Conservation (phyloP, 2,113 vertebrate species). For the Caranx ignobilis region DNA sequence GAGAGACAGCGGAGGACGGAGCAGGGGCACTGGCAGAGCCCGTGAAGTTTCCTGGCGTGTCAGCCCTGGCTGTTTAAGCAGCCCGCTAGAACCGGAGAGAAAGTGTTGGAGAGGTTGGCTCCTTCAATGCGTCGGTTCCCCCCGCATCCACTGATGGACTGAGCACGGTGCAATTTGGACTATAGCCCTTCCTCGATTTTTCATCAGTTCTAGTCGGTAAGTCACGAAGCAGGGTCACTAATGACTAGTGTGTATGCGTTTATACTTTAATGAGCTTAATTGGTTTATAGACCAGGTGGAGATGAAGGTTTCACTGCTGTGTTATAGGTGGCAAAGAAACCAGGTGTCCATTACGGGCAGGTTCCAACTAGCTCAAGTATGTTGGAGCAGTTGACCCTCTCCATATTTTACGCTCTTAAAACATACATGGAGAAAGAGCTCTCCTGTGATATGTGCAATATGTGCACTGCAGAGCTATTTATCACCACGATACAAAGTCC, state of each 20-base stretch:
- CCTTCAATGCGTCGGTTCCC: constrained; percentile 38
- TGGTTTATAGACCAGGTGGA: background rate
- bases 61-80: background rate
- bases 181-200: constrained; percentile 28
- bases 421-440: background rate
- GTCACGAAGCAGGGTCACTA: constrained; percentile 12
- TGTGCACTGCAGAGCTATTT: background rate
- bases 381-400: background rate
- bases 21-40: constrained; percentile 2
- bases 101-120: constrained; percentile 17
- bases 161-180: constrained; percentile 53
- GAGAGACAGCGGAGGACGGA: constrained; percentile 15
- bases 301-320: background rate
- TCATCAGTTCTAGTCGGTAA: constrained; percentile 65
- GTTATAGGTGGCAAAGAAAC: background rate
- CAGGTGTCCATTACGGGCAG: constrained; percentile 41
- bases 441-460: background rate
- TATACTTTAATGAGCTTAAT: background rate
- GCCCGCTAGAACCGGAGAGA: constrained; percentile 2
- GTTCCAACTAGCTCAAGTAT: constrained; percentile 54
- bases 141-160: constrained; percentile 56
- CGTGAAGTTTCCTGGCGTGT: constrained; percentile 43
- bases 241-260: background rate
- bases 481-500: background rate
- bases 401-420: background rate